Percentiles rank a stretch among this genome's conserved stretches.
These are phyloP conservation scores for Agrotis ipsilon DNA, from an alignment of 2,888 invertebrate species.

Conservation along the genomic window DNA sequence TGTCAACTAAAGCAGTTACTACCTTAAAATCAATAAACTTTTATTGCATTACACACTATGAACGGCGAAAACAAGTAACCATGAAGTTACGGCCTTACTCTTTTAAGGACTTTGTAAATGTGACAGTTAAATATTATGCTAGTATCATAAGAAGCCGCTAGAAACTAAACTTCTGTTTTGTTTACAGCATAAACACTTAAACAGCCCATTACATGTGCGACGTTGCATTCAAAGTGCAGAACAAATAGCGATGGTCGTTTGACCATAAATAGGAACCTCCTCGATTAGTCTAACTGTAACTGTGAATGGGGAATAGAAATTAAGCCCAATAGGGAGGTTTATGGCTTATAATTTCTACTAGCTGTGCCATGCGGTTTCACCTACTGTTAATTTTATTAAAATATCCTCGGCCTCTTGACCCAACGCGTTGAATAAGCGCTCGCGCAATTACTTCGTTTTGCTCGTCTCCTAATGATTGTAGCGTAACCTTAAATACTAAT, in stretches of 20 bases:
- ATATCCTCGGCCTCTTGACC: too few relatives aligned
- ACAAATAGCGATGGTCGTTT: conserved; percentile 40
- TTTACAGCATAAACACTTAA: conserved; percentile 34
- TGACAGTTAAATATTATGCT: conserved; percentile 20
- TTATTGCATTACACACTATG: background rate
- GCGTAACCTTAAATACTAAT: too few relatives aligned
- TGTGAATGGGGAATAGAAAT: conserved; percentile 11
- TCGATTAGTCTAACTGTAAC: conserved; percentile 31
- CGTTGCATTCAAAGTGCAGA: conserved; percentile 35
- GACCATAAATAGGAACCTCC: conserved; percentile 36
- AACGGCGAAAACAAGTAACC: conserved; percentile 14
- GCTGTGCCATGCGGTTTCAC: too few relatives aligned
- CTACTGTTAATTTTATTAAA: too few relatives aligned
- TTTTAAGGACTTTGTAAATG: conserved; percentile 38
- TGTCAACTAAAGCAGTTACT: background rate
- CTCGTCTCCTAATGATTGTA: too few relatives aligned
- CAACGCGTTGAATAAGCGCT: too few relatives aligned
- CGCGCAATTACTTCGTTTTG: too few relatives aligned
- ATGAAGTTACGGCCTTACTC: background rate
- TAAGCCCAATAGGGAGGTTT: conserved; percentile 15
- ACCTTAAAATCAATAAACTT: background rate
- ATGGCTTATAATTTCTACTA: conserved; percentile 37
- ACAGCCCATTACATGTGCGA: conserved; percentile 47
- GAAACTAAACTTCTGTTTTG: conserved; percentile 17
- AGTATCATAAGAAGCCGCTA: conserved; percentile 22